Percentiles rank a stretch among this genome's conserved stretches.
phyloP scores from a whole-genome alignment of 2,113 vertebrate genomes.

The Protomyctophum bolini region DNA sequence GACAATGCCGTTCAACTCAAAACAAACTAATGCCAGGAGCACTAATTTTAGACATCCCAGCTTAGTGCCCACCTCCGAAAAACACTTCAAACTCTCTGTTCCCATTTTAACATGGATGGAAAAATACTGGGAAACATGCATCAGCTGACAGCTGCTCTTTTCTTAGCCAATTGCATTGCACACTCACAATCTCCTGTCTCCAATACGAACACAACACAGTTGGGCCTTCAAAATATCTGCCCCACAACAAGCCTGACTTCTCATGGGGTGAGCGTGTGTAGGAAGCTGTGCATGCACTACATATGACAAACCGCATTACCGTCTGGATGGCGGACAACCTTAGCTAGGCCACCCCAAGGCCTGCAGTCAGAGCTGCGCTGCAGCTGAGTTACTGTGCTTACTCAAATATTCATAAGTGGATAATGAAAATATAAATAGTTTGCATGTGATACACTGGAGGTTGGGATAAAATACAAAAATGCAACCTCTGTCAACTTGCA shows the following conservation, averaged over 20 bases:
- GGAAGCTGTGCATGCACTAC: slow-evolving; percentile 74
- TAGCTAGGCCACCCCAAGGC: slow-evolving; percentile 74
- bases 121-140: slow-evolving; percentile 68
- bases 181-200: slow-evolving; percentile 42
- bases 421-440: slow-evolving; percentile 75
- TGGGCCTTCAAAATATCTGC: slow-evolving; percentile 73
- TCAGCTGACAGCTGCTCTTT: slow-evolving; percentile 77
- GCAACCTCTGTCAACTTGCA: slow-evolving; percentile 47
- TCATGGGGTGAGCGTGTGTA: slow-evolving; percentile 69
- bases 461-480: slow-evolving; percentile 60
- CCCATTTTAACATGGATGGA: slow-evolving; percentile 47
- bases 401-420: slow-evolving; percentile 77
- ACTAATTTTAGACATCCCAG: slow-evolving; percentile 5
- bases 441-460: slow-evolving; percentile 58
- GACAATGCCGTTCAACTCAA: slow-evolving; percentile 5
- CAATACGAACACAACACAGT: slow-evolving; percentile 47
- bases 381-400: slow-evolving; percentile 76
- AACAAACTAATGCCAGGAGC: slow-evolving; percentile 22
- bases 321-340: slow-evolving; percentile 70
- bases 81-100: slow-evolving; percentile 30
- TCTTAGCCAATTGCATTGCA: slow-evolving; percentile 69
- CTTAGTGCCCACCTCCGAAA: slow-evolving; percentile 12
- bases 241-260: slow-evolving; percentile 78
- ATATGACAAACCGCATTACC: slow-evolving; percentile 80
- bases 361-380: slow-evolving; percentile 67